Percentiles rank a stretch among this genome's conserved stretches.
Conservation (phyloP, 2,113 vertebrate species). For the Sminthopsis crassicaudata region DNA sequence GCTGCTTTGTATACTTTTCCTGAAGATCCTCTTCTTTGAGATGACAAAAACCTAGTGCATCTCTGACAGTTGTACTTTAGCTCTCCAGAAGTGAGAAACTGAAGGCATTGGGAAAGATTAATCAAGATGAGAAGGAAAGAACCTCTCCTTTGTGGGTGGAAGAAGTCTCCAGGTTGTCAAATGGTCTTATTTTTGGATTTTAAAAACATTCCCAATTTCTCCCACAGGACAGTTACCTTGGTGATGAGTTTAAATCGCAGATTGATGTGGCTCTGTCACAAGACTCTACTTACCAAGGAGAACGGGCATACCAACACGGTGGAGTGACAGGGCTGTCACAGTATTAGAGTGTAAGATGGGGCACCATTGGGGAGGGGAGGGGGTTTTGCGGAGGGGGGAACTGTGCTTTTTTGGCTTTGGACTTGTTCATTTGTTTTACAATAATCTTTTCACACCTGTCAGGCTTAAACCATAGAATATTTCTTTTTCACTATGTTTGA, state of each 20-base stretch:
- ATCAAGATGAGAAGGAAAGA: not conserved
- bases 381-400: not conserved
- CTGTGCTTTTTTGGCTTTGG: not conserved
- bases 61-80: not conserved
- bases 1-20: not conserved
- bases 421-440: not conserved
- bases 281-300: constrained; percentile 99
- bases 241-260: constrained; percentile 99
- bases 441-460: not conserved
- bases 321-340: constrained; percentile 99
- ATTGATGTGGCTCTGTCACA: constrained; percentile 99
- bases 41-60: not conserved
- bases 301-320: constrained; percentile 98
- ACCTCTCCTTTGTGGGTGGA: not conserved
- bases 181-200: not conserved
- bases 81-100: not conserved
- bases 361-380: no score
- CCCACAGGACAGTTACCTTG: constrained; percentile 97
- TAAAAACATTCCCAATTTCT: not conserved
- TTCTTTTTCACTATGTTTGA: not conserved
- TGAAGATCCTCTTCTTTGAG: not conserved
- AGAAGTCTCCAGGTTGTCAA: not conserved
- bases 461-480: not conserved
- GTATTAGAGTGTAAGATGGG: constrained; percentile 95
- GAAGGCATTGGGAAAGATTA: not conserved